Evolutionary conservation across 2,888 invertebrate species (phyloP).

Genomic region (Spodoptera picta): DNA sequence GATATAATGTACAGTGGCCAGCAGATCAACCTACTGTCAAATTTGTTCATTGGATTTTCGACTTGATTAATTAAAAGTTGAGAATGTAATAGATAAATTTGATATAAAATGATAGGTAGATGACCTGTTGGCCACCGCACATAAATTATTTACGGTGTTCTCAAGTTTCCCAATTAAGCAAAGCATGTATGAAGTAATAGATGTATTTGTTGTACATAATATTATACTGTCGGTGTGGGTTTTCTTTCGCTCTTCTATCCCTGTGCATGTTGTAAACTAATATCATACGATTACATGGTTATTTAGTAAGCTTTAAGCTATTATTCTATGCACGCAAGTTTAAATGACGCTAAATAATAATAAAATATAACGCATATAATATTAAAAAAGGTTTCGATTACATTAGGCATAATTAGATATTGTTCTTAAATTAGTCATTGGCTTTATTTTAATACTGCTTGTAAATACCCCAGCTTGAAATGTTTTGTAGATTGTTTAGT

Average conservation of each 20-base stretch:
- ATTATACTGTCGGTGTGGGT: conserved; percentile 70
- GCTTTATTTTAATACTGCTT: conserved; percentile 44
- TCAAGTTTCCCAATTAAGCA: conserved; percentile 44
- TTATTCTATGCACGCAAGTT: conserved; percentile 26
- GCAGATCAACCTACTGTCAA: no score
- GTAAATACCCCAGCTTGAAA: conserved; percentile 30
- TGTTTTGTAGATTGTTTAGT: conserved; percentile 50
- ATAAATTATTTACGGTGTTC: conserved; percentile 11
- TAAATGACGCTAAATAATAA: conserved; percentile 7
- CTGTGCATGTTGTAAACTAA: conserved; percentile 59
- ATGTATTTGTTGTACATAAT: conserved; percentile 52
- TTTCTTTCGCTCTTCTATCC: conserved; percentile 55
- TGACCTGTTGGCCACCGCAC: no score
- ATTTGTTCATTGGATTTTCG: no score
- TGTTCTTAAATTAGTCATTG: conserved; percentile 8
- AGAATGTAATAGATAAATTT: no score
- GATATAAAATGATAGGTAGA: no score
- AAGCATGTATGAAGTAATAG: conserved; percentile 85
- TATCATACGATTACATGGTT: conserved; percentile 31
- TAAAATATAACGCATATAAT: neutral
- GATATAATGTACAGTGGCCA: conserved; percentile 5
- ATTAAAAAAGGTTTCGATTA: conserved; percentile 7
- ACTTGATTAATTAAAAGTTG: no score
- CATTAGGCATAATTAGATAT: neutral
- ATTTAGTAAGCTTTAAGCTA: conserved; percentile 34